These are phyloP conservation scores for Amphipoea lucens DNA, from an alignment of 2,888 invertebrate species.

Conservation along the genomic window DNA sequence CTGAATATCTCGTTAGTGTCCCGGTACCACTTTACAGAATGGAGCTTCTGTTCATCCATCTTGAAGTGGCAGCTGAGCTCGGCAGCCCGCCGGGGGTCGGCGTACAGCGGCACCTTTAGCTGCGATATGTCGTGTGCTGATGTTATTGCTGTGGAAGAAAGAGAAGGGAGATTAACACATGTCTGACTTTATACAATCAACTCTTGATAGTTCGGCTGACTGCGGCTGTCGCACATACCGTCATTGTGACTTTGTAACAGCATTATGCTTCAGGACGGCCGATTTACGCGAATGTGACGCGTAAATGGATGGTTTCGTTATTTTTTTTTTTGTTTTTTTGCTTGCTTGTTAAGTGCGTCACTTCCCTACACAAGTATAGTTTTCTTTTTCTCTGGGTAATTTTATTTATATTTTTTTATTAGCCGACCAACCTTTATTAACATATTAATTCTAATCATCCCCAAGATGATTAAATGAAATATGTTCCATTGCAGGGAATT, in stretches of 20 bases:
- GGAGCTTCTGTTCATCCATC: constrained; percentile 86
- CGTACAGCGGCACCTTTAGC: constrained; percentile 86
- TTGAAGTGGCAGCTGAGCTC: constrained; percentile 88
- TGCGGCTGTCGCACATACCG: neutral
- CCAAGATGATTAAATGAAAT: neutral
- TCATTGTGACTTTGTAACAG: neutral
- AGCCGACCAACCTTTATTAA: neutral
- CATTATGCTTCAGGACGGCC: neutral
- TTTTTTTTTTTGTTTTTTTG: too few relatives aligned
- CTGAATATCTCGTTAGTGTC: constrained; percentile 88
- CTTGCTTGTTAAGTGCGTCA: neutral
- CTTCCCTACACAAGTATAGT: neutral
- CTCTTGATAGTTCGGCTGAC: neutral
- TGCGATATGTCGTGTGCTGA: constrained; percentile 87
- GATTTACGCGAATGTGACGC: neutral
- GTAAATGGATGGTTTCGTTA: neutral
- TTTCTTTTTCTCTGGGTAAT: neutral
- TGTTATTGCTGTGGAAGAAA: constrained; percentile 80
- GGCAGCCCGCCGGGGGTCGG: constrained; percentile 87
- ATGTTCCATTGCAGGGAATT: neutral
- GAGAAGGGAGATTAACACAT: constrained; percentile 10
- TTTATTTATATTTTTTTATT: too few relatives aligned
- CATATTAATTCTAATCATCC: neutral
- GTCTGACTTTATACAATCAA: neutral
- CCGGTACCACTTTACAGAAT: constrained; percentile 88